Percentiles rank a stretch among this genome's conserved stretches.
Evolutionary conservation across 1,140 invertebrate species (phyloP).

Genomic region (Cydia fagiglandana): DNA sequence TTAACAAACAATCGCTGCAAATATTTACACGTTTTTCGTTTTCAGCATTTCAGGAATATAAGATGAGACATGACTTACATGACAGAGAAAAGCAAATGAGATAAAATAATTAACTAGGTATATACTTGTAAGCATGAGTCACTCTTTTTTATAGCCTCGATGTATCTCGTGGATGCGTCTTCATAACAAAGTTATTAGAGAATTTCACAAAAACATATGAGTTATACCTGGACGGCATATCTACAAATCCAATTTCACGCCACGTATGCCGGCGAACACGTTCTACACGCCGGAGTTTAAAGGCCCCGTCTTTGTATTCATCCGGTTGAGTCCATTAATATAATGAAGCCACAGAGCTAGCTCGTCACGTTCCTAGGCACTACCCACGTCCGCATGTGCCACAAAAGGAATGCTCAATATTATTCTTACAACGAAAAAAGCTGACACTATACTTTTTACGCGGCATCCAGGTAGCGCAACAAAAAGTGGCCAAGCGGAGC

Average conservation of each 20-base stretch:
- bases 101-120: too few species aligned
- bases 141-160: too few species aligned
- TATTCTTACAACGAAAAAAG: slow-evolving; percentile 73
- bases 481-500: slow-evolving; percentile 51
- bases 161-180: neutral
- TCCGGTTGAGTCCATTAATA: slow-evolving; percentile 73
- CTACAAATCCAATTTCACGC: slow-evolving; percentile 60
- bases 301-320: slow-evolving; percentile 72
- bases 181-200: neutral
- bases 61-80: too few species aligned
- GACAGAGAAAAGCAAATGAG: too few species aligned
- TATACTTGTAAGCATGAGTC: too few species aligned
- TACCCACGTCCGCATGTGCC: slow-evolving; percentile 68
- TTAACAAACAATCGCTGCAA: too few species aligned
- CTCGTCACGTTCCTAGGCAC: slow-evolving; percentile 67
- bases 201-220: slow-evolving; percentile 27
- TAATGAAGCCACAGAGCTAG: slow-evolving; percentile 71
- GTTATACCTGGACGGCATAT: slow-evolving; percentile 42
- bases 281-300: slow-evolving; percentile 59
- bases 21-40: too few species aligned
- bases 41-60: too few species aligned
- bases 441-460: slow-evolving; percentile 71
- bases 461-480: slow-evolving; percentile 72
- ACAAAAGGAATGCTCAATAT: slow-evolving; percentile 76
- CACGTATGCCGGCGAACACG: slow-evolving; percentile 50